phyloP scores from a whole-genome alignment of 1,140 invertebrate genomes.

The Papilio polytes region DNA sequence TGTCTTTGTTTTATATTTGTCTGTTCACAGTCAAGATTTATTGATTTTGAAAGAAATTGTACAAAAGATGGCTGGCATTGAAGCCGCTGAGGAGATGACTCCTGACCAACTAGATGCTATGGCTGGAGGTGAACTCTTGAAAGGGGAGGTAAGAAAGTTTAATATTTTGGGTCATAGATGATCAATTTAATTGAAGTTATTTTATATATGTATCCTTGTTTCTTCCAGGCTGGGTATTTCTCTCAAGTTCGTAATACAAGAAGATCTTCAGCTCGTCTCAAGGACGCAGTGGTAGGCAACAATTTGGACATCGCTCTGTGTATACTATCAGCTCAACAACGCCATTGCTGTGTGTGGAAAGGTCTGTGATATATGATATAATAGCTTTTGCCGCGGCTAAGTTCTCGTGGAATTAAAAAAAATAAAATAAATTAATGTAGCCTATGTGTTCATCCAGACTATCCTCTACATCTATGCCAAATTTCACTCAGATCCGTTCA shows the following conservation, averaged over 20 bases:
- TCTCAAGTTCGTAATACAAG: conserved; percentile 98
- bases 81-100: conserved; percentile 98
- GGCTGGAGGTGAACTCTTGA: conserved; percentile 97
- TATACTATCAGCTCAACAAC: conserved; percentile 98
- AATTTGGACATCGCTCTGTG: conserved; percentile 97
- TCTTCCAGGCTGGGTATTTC: conserved; percentile 92
- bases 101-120: conserved; percentile 97
- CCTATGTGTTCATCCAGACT: too few species aligned
- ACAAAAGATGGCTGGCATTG: conserved; percentile 99
- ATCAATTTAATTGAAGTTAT: neutral
- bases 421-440: too few species aligned
- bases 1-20: conserved; percentile 23
- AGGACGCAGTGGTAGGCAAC: conserved; percentile 96
- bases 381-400: too few species aligned
- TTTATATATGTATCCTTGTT: neutral
- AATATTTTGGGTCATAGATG: neutral
- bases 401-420: too few species aligned
- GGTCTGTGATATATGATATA: conserved; percentile 50
- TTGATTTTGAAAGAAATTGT: conserved; percentile 98
- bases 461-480: too few species aligned
- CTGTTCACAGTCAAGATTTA: conserved; percentile 91
- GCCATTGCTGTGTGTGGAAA: conserved; percentile 89
- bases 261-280: conserved; percentile 97
- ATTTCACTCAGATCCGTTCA: too few species aligned
- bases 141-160: conserved; percentile 91